Percentiles rank a stretch among this genome's conserved stretches.
Evolutionary conservation across 2,888 invertebrate genomes (phyloP).

Genomic region (Camponotus fellah): DNA sequence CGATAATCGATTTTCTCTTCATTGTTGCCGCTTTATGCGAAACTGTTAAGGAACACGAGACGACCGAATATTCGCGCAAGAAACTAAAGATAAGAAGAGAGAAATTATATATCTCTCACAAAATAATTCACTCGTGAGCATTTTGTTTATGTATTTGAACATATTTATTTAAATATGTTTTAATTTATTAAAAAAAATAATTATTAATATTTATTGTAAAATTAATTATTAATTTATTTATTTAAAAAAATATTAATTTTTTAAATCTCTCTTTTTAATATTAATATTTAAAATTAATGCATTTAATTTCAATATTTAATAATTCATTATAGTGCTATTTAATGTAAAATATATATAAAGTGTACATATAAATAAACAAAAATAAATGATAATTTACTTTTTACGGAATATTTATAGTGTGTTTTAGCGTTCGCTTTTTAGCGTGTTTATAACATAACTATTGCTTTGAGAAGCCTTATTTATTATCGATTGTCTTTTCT

Average conservation of each 20-base stretch:
- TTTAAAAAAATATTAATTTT: background rate
- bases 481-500: slow-evolving; percentile 5
- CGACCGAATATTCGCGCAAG: background rate
- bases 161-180: background rate
- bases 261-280: background rate
- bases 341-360: background rate
- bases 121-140: background rate
- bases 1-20: slow-evolving; percentile 41
- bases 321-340: background rate
- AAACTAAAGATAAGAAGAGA: background rate
- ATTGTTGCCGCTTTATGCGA: slow-evolving; percentile 23
- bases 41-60: slow-evolving; percentile 25
- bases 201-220: too few species aligned
- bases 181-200: background rate
- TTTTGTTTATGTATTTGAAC: background rate
- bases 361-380: background rate
- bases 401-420: background rate
- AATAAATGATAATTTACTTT: background rate
- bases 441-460: background rate
- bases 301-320: background rate
- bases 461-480: background rate
- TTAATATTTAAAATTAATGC: background rate
- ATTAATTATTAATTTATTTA: too few species aligned
- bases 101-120: background rate
- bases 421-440: background rate